phyloP scores from a whole-genome alignment of 2,113 vertebrate genomes.

The Sphyrna mokarran region DNA sequence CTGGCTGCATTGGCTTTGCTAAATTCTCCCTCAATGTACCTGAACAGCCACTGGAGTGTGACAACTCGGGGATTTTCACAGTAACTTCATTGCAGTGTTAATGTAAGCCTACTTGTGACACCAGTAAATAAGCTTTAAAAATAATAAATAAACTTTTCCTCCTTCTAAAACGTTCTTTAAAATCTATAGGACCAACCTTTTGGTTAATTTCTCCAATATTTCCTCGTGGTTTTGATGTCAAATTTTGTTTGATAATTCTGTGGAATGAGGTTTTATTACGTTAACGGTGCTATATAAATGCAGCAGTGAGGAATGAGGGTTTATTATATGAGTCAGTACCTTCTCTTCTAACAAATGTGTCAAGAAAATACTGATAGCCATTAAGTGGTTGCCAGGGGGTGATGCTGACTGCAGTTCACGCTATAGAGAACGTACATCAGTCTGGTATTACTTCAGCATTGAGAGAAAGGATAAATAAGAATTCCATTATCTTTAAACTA shows the following conservation, averaged over 20 bases:
- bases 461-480: background rate
- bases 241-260: background rate
- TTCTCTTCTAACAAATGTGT: background rate
- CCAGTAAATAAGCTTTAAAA: too few species aligned
- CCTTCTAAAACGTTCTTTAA: too few species aligned
- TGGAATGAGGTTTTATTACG: background rate
- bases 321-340: background rate
- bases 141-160: too few species aligned
- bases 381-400: background rate
- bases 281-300: background rate
- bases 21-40: too few species aligned
- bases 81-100: too few species aligned
- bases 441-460: background rate
- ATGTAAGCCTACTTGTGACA: too few species aligned
- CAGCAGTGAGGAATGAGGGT: background rate
- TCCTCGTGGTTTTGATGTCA: background rate
- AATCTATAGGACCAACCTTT: background rate
- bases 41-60: too few species aligned
- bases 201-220: background rate
- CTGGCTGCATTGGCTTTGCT: too few species aligned
- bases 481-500: background rate
- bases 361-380: background rate
- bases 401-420: background rate
- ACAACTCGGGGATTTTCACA: too few species aligned
- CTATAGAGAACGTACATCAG: background rate